Base-by-base conservation (phyloP, 1,140 invertebrate genomes). In the Sesamia nonagrioides region DNA sequence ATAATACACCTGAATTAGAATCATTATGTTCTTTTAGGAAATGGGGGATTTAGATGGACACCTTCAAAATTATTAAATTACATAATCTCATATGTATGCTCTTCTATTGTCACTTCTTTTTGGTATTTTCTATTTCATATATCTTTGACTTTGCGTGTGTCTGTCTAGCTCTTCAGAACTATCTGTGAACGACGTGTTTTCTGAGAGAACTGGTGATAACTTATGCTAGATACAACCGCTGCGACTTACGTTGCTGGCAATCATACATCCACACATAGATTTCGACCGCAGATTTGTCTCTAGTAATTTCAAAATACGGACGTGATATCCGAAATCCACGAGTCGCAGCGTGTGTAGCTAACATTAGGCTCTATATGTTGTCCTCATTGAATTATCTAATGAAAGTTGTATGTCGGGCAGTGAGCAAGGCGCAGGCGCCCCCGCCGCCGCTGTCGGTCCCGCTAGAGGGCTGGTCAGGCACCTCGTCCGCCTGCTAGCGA, bases 401-500 rank as follows among this genome's bases (percentile, higher is more conserved):
- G 48, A 79, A 27, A 77, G 48, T 56, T 75, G 77, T 81, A 68
- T 68, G 73, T 60, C 33, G 13, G 35, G 18, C 84, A 88, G 88
- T 79, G 84, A 86, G 84, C 82, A 94, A 93, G 85, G 89, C 91
- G 80, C 91, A 82, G 77, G 92, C 92, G 83, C 92, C 92, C 78
- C 88, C 86, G 85, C 92, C 92, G 74, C 92, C 92, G 79, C 87
- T 94, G 80, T 82, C 79, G 27, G 79, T 93, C 68, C 88, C 90
- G 80, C 89, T 94, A 79, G 87, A 84, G 58, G 91, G 92, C 58
- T 92, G 91, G 91, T 80, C 89, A 69, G 88, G 89, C 81, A 92
- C 92, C 6, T 92, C 91, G 60, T 89, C 87, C 85, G 92, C 91
- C 63, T 94, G 92, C 92, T 94, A 94, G 91, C 92, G 87, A 81